phyloP scores from a whole-genome alignment of 2,113 vertebrate genomes.

The Malaclemys terrapin region DNA sequence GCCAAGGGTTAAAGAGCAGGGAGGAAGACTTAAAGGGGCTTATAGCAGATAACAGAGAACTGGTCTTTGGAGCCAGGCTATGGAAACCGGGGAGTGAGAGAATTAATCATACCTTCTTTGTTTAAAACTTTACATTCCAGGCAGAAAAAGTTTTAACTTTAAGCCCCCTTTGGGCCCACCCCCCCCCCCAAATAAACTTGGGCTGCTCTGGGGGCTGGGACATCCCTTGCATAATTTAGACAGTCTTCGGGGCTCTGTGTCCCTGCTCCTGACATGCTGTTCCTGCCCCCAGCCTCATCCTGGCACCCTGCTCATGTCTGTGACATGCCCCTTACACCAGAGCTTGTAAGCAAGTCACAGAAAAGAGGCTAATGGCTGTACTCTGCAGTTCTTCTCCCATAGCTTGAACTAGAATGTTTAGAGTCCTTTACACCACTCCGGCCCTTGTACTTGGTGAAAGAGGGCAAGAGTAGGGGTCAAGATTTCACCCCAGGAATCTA shows the following conservation, averaged over 20 bases:
- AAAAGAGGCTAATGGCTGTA: too few species aligned
- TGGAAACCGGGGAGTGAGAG: background rate
- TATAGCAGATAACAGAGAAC: background rate
- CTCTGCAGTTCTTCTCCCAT: too few species aligned
- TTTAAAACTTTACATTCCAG: background rate
- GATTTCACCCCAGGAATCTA: too few species aligned
- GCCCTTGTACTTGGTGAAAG: too few species aligned
- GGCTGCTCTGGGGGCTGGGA: background rate
- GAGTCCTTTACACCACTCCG: too few species aligned
- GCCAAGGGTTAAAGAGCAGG: too few species aligned
- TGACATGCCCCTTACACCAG: background rate
- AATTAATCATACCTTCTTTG: background rate
- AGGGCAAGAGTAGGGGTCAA: too few species aligned
- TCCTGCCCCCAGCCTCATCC: background rate
- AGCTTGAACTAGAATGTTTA: too few species aligned
- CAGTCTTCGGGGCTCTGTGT: background rate
- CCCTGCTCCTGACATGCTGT: rapidly evolving
- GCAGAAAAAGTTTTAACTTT: background rate
- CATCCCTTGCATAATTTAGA: background rate
- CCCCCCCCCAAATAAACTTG: too few species aligned
- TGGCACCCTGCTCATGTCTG: background rate
- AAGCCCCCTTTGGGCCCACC: too few species aligned
- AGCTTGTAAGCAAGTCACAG: background rate
- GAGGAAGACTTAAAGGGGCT: background rate
- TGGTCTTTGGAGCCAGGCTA: background rate